phyloP scores from a whole-genome alignment of 2,113 vertebrate species.

The Alaudala cheleensis region DNA sequence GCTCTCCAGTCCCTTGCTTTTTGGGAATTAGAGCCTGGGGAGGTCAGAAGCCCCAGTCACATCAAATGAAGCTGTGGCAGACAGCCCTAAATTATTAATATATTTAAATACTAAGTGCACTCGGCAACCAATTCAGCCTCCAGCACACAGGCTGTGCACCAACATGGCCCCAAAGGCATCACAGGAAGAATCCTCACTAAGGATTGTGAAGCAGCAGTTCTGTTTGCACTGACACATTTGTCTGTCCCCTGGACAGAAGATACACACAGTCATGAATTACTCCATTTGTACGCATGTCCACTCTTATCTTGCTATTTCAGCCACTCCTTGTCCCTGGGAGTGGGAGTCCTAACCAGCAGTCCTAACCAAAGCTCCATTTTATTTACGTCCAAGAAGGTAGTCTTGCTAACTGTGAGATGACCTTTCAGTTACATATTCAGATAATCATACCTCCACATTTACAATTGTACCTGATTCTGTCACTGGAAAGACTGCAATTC shows the following conservation, averaged over 20 bases:
- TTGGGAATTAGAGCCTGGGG: not conserved
- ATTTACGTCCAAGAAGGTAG: not conserved
- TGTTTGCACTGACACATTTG: not conserved
- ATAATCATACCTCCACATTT: not conserved
- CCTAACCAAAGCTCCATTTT: not conserved
- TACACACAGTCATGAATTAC: not conserved
- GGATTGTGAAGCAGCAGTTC: not conserved
- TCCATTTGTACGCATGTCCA: not conserved
- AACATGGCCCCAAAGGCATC: not conserved
- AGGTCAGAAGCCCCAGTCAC: not conserved
- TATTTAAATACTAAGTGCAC: slow-evolving; percentile 26
- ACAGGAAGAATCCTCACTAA: not conserved
- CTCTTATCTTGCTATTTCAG: not conserved
- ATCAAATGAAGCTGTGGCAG: not conserved
- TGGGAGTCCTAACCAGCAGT: not conserved
- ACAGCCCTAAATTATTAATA: slow-evolving; percentile 34
- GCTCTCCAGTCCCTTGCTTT: not conserved
- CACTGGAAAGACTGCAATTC: not conserved
- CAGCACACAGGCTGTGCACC: not conserved
- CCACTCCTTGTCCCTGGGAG: not conserved
- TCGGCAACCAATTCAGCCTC: not conserved
- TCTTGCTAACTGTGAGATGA: not conserved
- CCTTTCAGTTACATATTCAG: not conserved
- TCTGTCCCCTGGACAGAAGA: not conserved
- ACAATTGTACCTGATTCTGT: not conserved